Evolutionary conservation across 2,888 invertebrate genomes (phyloP), one percentile per base, ranked within the genome.

Genomic region (Agrotis ipsilon): DNA sequence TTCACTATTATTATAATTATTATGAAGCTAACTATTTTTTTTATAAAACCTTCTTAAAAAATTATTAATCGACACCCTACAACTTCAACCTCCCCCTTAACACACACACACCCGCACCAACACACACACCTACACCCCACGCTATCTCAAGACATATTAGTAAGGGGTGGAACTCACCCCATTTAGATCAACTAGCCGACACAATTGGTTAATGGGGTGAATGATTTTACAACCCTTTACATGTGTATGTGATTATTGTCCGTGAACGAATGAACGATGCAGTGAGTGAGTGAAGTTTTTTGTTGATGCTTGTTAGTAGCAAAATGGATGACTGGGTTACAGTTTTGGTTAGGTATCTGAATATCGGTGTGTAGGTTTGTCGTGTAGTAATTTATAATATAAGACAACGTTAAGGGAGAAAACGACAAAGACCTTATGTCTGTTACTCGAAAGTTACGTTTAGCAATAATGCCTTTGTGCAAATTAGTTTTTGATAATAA

Each of bases 141-240:
- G 67, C 59, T 75, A 72, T 74, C 70, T 69, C 68, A 27, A 75
- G 82, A 72, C 78, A 51, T 73, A 75, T 75, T 71, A 68, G 67
- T 57, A 32, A 72, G 66, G 84, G 84, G 85, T 78, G 76, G 63
- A 75, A 70, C 70, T 49, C 78, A 78, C 82, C 84, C 82, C 78
- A 85, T 85, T 65, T 82, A 82, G 72, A 32, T 72, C 70, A 81
- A 78, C 71, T 76, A 78, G 60, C 76, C 80, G 65, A 82, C 83
- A 80, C 85, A 75, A 83, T 84, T 78, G 85, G 72, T 80, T 84
- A 83, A 83, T 78, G 73, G 84, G 58, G 18, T 72, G 71, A 58
- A 78, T 75, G 71, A 78, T 74, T 76, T 78, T 78, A 78, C 77
- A 72, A 78, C 60, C 72, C 52, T 58, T 75, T 80, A 80, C 79